Conservation (phyloP, 2,113 vertebrate genomes). For the Rhegmatorhina hoffmannsi region DNA sequence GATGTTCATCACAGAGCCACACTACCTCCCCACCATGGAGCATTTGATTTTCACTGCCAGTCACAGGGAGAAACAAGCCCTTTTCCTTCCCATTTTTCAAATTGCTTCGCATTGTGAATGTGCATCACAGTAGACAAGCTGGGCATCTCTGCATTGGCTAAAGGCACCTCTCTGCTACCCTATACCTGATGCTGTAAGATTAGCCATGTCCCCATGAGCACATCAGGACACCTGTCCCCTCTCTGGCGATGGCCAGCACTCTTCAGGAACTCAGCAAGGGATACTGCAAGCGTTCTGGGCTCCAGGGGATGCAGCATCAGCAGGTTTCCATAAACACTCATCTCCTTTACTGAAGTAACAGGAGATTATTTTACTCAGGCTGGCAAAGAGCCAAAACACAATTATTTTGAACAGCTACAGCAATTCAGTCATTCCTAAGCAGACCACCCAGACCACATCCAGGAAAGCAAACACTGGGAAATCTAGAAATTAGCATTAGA, state of each 20-base stretch:
- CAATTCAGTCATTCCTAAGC: not conserved
- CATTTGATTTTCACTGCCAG: not conserved
- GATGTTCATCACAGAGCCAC: not conserved
- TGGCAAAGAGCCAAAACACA: not conserved
- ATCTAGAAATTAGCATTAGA: not conserved
- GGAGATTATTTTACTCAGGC: not conserved
- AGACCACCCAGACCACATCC: not conserved
- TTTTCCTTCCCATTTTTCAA: not conserved
- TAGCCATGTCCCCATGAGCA: not conserved
- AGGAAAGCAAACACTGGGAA: not conserved
- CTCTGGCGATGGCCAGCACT: not conserved
- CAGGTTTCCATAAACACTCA: not conserved
- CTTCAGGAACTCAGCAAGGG: not conserved
- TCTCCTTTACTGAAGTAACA: not conserved
- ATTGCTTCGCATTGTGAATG: not conserved
- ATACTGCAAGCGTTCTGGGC: not conserved
- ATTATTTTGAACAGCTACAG: not conserved
- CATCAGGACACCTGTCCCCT: not conserved
- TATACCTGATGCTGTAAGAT: not conserved
- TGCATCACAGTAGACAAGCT: not conserved
- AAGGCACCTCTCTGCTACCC: not conserved
- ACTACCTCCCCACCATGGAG: not conserved
- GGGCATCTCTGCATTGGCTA: not conserved
- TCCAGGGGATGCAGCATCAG: not conserved
- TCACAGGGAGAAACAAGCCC: not conserved